Evolutionary conservation across 2,888 invertebrate species (phyloP).

Genomic region (Adelognathus sp.): DNA sequence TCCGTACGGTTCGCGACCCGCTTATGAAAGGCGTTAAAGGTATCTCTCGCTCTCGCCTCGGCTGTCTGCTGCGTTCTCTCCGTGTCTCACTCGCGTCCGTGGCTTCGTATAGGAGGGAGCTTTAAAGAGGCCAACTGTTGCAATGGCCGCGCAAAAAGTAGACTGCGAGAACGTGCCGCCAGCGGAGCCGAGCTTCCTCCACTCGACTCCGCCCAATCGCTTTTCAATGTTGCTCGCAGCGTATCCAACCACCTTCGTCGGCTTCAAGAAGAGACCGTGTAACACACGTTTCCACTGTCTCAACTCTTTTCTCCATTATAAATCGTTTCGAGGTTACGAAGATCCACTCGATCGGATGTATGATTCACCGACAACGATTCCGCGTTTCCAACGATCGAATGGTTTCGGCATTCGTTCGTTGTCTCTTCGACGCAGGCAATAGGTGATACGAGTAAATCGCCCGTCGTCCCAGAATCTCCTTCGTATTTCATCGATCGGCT

Average conservation of each 20-base stretch:
- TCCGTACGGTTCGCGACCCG: constrained; percentile 56
- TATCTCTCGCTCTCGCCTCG: constrained; percentile 12
- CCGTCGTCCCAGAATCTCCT: neutral
- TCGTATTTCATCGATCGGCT: constrained; percentile 9
- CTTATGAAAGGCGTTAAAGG: constrained; percentile 74
- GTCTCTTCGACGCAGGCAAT: neutral
- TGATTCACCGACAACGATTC: neutral
- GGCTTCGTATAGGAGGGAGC: constrained; percentile 55
- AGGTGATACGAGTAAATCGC: neutral
- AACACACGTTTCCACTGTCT: constrained; percentile 23
- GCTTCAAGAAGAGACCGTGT: constrained; percentile 15
- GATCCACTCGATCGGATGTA: neutral
- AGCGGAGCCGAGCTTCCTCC: constrained; percentile 46
- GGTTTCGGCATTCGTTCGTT: neutral
- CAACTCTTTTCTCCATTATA: constrained; percentile 10
- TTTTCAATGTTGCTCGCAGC: constrained; percentile 52
- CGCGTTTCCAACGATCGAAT: constrained; percentile 1
- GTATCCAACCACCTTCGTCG: constrained; percentile 14
- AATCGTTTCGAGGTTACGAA: constrained; percentile 5
- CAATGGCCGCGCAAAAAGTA: constrained; percentile 74
- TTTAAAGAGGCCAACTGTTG: constrained; percentile 79
- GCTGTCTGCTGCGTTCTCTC: constrained; percentile 10
- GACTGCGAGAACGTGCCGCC: constrained; percentile 62
- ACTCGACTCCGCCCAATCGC: constrained; percentile 54
- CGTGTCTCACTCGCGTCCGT: constrained; percentile 23